Percentiles rank a stretch among this genome's conserved stretches.
These are phyloP conservation scores for Tromatobia lineatoria DNA, from an alignment of 2,888 invertebrate genomes.

Conservation along the genomic window DNA sequence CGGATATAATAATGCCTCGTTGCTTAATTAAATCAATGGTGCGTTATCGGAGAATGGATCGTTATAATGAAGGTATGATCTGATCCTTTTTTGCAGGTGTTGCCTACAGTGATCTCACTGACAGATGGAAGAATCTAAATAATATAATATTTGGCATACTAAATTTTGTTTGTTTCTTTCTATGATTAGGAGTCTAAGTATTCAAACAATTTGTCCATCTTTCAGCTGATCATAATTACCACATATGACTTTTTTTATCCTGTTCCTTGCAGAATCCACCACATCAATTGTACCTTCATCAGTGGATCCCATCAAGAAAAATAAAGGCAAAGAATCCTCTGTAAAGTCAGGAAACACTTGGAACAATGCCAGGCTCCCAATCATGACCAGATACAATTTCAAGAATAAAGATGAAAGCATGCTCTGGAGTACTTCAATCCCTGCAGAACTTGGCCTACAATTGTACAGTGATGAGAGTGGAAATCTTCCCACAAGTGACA, in stretches of 20 bases:
- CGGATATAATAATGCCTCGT: constrained; percentile 77
- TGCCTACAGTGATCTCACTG: too few relatives aligned
- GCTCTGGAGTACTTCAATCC: constrained; percentile 65
- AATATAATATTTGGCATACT: too few relatives aligned
- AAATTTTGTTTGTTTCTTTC: background rate
- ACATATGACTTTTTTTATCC: background rate
- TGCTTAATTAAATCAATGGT: constrained; percentile 81
- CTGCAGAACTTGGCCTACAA: constrained; percentile 67
- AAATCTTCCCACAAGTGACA: background rate
- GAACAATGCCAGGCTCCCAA: constrained; percentile 79
- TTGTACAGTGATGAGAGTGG: constrained; percentile 55
- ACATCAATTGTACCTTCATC: constrained; percentile 53
- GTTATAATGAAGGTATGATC: constrained; percentile 73
- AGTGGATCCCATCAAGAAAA: constrained; percentile 71
- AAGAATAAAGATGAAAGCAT: constrained; percentile 68
- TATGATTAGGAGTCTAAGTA: background rate
- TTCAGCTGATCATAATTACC: background rate
- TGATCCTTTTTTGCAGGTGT: constrained; percentile 1
- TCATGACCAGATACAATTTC: constrained; percentile 78
- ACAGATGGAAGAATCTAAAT: too few relatives aligned
- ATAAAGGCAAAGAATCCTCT: constrained; percentile 71
- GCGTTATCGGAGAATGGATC: constrained; percentile 73
- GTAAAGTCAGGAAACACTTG: constrained; percentile 77
- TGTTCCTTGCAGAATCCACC: constrained; percentile 25
- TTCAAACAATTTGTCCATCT: background rate